Conservation (phyloP, 2,888 invertebrate genomes). For the Pandemis corylana region DNA sequence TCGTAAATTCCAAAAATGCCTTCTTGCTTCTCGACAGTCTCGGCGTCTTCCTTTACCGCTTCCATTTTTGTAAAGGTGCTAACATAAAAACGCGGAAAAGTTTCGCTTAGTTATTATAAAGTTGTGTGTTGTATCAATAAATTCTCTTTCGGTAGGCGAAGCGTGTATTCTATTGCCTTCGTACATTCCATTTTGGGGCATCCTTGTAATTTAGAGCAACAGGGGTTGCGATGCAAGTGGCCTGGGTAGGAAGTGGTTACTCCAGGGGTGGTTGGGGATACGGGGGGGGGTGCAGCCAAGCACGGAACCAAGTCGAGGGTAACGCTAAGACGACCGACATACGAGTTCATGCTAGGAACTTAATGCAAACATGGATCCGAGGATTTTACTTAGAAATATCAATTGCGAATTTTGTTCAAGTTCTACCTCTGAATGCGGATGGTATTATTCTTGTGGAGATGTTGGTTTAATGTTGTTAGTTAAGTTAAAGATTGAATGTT, state of each 20-base stretch:
- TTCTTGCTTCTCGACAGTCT: conserved; percentile 58
- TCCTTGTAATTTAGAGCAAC: conserved; percentile 59
- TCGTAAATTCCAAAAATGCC: conserved; percentile 67
- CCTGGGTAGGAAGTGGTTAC: conserved; percentile 55
- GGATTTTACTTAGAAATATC: conserved; percentile 34
- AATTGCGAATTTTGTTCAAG: conserved; percentile 25
- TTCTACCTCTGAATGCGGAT: not conserved
- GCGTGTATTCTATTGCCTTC: conserved; percentile 56
- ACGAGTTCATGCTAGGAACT: conserved; percentile 12
- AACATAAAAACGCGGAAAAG: conserved; percentile 48
- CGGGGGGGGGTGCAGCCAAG: conserved; percentile 58
- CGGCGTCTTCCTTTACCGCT: conserved; percentile 43
- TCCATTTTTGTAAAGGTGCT: conserved; percentile 44
- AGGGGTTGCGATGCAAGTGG: conserved; percentile 53
- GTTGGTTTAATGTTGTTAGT: not conserved
- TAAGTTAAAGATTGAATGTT: not conserved
- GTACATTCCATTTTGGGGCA: conserved; percentile 55
- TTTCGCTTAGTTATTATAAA: conserved; percentile 27
- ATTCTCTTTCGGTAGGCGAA: conserved; percentile 47
- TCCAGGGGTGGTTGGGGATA: conserved; percentile 47
- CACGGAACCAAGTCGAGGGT: conserved; percentile 58
- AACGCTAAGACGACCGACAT: conserved; percentile 32
- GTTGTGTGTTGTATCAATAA: conserved; percentile 28
- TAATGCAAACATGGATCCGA: conserved; percentile 23
- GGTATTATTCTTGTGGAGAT: conserved; percentile 7